A percentile compares a stretch with the other conserved stretches of the same genome.
phyloP scores from a whole-genome alignment of 2,888 invertebrate species.

The Caenorhabditis wallacei region DNA sequence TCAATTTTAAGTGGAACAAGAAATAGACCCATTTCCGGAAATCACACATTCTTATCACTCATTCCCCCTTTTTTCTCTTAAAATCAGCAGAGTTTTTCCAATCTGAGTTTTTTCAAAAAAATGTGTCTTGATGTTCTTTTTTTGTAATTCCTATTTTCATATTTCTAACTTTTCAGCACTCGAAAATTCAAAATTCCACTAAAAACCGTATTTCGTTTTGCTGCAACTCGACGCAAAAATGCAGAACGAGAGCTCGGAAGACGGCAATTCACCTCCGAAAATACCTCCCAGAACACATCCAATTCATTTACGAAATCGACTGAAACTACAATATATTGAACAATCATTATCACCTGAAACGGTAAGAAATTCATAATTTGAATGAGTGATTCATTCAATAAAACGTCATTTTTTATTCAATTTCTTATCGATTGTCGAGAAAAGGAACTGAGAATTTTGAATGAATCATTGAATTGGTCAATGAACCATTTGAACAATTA shows the following conservation, averaged over 20 bases:
- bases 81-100: conserved; percentile 35
- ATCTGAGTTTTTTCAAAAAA: background rate
- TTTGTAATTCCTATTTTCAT: background rate
- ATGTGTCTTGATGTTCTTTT: background rate
- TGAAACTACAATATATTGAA: conserved; percentile 30
- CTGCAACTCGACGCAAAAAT: conserved; percentile 30
- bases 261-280: conserved; percentile 32
- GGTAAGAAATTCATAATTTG: conserved; percentile 21
- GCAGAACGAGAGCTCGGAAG: conserved; percentile 38
- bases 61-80: background rate
- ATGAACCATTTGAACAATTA: conserved; percentile 19
- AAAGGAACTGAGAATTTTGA: background rate
- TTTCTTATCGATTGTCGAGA: background rate
- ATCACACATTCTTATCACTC: conserved; percentile 26
- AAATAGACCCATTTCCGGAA: conserved; percentile 40
- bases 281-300: conserved; percentile 65
- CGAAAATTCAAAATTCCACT: conserved; percentile 40
- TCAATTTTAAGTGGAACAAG: conserved; percentile 5
- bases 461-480: conserved; percentile 34
- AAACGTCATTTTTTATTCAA: conserved; percentile 31
- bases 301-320: conserved; percentile 59
- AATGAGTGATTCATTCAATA: conserved; percentile 6
- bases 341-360: conserved; percentile 31
- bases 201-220: conserved; percentile 13
- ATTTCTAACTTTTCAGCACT: conserved; percentile 11